phyloP scores from a whole-genome alignment of 1,140 invertebrate genomes.

The Himalopsyche phryganea region DNA sequence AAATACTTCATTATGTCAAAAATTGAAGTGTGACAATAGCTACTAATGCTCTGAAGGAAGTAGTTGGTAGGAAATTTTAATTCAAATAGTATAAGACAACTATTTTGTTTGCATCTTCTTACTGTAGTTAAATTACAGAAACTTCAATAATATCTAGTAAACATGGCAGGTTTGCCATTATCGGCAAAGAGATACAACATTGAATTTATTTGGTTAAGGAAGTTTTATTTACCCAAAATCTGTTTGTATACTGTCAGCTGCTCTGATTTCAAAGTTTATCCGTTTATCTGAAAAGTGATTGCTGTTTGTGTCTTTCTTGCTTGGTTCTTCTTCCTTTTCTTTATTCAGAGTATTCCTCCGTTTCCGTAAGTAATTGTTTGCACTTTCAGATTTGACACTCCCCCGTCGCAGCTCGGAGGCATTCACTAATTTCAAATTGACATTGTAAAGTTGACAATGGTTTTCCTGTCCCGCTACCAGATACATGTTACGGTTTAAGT shows the following conservation, averaged over 20 bases:
- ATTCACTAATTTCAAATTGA: constrained; percentile 67
- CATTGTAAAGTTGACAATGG: constrained; percentile 83
- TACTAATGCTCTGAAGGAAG: too few relatives aligned
- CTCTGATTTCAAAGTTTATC: constrained; percentile 68
- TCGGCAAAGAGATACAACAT: too few relatives aligned
- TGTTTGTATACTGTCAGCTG: constrained; percentile 74
- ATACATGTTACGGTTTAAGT: constrained; percentile 58
- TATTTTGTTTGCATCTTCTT: too few relatives aligned
- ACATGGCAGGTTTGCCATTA: too few relatives aligned
- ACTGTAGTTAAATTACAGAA: too few relatives aligned
- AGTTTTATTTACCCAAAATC: constrained; percentile 62
- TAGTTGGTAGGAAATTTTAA: too few relatives aligned
- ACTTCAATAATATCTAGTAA: too few relatives aligned
- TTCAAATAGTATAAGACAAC: too few relatives aligned
- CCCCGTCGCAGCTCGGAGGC: constrained; percentile 47
- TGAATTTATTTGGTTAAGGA: too few relatives aligned
- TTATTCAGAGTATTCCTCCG: constrained; percentile 41
- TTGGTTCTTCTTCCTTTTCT: constrained; percentile 46
- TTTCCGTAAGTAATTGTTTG: constrained; percentile 45
- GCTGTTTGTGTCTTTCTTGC: constrained; percentile 45
- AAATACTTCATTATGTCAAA: too few relatives aligned
- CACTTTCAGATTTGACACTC: constrained; percentile 45
- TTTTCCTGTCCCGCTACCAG: constrained; percentile 89
- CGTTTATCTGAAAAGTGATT: constrained; percentile 55
- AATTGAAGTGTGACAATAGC: too few relatives aligned